Base-by-base conservation (phyloP, 2,888 invertebrate genomes). In the Dichetophora obliterata region DNA sequence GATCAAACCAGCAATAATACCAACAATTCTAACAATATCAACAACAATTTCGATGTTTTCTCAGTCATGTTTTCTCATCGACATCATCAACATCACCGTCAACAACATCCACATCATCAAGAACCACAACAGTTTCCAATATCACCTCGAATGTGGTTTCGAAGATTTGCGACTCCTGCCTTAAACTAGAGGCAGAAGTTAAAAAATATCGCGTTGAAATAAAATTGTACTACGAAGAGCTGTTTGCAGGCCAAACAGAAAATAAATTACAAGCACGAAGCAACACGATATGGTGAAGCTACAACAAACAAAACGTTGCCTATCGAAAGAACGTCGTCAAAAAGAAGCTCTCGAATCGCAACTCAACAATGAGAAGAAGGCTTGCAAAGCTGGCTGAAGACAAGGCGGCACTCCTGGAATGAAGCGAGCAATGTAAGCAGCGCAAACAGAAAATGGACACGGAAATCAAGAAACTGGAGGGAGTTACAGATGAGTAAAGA, bases 321-420 rank as follows among this genome's bases (percentile, higher is more conserved):
- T 98, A 80, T 92, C 93, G 63, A 98, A 89, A 68, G 97, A 98
- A 90, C 91, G 96, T 70, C 94, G 96, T 82, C 92, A 93, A 84
- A 92, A 96, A 83, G 91, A 93, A 72, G 92, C 92, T 34, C 90
- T 93, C 48, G 96, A 96, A 86, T 91, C 93, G 70, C 95, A 95
- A 85, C 88, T 96, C 77, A 91, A 91, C 80, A 92, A 93, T 78
- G 94, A 95, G 85, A 91, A 94, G 82, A 94, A 95, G 86, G 93
- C 92, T 43, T 92, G 94, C 80, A n/a, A 94, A 91, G 85, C 89
- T 89, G 79, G 88, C 88, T 68, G 89, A 89, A 68, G 89, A 90
- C 37, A 90, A 91, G 71, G 90, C 91, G 3, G 89, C 90, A 11
- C 86, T 89, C 59, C 90, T 90, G 72, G 93, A 94, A 83, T 94